Evolutionary conservation across 2,797 vertebrate species (phyloP).

Genomic region (Amphiprion clarkii): DNA sequence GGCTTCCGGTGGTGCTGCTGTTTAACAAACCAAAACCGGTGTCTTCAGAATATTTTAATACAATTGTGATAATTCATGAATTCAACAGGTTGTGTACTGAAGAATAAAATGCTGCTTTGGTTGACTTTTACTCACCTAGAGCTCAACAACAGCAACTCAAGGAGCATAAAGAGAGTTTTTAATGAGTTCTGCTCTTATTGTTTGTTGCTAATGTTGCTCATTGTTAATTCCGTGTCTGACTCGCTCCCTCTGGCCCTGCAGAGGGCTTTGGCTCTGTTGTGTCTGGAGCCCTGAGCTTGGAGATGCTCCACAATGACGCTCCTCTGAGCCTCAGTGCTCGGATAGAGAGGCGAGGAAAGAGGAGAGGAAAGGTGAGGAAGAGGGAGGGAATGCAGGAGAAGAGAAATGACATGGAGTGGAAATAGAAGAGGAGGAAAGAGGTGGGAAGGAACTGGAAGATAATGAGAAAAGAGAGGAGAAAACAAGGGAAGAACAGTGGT

Average conservation of each 20-base stretch:
- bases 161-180: not conserved
- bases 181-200: slow-evolving; percentile 24
- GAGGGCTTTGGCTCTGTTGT: slow-evolving; percentile 59
- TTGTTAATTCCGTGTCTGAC: slow-evolving; percentile 42
- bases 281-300: slow-evolving; percentile 70
- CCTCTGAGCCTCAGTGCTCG: slow-evolving; percentile 56
- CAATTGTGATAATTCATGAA: too few species aligned
- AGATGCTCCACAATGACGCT: slow-evolving; percentile 75
- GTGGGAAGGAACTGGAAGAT: not conserved
- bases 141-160: not conserved
- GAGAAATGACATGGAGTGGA: not conserved
- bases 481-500: not conserved
- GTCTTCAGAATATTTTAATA: not conserved
- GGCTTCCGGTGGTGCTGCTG: not conserved
- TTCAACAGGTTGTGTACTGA: too few species aligned
- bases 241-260: slow-evolving; percentile 26
- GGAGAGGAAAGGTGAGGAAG: not conserved
- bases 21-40: too few species aligned
- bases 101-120: too few species aligned
- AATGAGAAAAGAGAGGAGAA: not conserved
- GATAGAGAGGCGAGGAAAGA: slow-evolving; percentile 1
- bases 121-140: not conserved
- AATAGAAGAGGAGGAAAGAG: not conserved
- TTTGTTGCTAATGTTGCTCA: slow-evolving; percentile 53
- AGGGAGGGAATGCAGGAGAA: not conserved